Percentiles rank a stretch among this genome's conserved stretches.
These are phyloP conservation scores for Sarcophaga peregrina DNA, from an alignment of 1,140 invertebrate species.

Conservation along the genomic window DNA sequence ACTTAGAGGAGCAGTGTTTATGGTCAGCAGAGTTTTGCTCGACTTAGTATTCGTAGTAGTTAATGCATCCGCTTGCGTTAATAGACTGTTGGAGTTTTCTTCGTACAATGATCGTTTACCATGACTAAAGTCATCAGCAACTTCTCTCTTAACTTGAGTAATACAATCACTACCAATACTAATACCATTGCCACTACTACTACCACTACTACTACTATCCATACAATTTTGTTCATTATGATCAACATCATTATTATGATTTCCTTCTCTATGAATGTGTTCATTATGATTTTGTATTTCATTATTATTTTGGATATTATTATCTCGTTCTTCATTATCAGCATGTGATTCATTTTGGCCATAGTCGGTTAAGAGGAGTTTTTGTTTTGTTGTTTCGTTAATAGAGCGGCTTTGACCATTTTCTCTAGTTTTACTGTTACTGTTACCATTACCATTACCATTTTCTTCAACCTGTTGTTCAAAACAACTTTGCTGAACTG, in stretches of 20 bases:
- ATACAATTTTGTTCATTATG: neutral
- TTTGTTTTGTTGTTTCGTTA: neutral
- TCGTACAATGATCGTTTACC: conserved; percentile 59
- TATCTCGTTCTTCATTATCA: neutral
- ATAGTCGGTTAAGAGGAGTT: neutral
- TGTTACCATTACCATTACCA: neutral
- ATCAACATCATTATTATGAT: conserved; percentile 18
- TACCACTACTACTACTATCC: neutral
- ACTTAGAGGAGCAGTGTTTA: conserved; percentile 45
- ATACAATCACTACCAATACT: conserved; percentile 20
- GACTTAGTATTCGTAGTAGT: neutral
- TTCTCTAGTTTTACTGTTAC: conserved; percentile 31
- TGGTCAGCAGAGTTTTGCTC: conserved; percentile 61
- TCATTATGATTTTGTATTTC: conserved; percentile 1
- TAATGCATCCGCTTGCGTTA: conserved; percentile 47
- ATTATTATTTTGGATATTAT: conserved; percentile 31
- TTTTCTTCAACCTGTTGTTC: neutral
- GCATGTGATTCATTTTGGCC: conserved; percentile 5
- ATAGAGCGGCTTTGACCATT: conserved; percentile 28
- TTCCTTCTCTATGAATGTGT: neutral
- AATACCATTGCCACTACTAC: neutral
- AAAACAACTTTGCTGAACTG: neutral
- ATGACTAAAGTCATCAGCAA: conserved; percentile 42
- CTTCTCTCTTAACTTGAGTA: conserved; percentile 15
- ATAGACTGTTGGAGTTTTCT: conserved; percentile 41